Conservation (phyloP, 1,140 invertebrate genomes). For the Ceratina japonica region DNA sequence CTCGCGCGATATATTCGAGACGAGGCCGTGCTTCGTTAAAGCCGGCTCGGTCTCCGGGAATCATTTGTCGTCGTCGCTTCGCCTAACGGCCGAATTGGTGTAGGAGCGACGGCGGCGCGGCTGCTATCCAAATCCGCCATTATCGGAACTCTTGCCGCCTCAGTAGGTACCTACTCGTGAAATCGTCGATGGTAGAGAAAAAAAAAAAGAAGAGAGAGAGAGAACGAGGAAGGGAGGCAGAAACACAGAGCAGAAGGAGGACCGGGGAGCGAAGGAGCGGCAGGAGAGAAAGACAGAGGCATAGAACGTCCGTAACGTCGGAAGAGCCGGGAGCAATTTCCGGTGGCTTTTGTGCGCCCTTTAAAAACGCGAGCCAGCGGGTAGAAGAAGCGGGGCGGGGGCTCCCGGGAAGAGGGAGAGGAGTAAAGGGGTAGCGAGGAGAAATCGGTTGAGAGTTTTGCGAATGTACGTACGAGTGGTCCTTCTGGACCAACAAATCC, state of each 20-base stretch:
- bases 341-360: slow-evolving; percentile 69
- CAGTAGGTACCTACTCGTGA: slow-evolving; percentile 60
- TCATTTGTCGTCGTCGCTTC: slow-evolving; percentile 48
- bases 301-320: slow-evolving; percentile 65
- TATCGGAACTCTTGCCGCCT: slow-evolving; percentile 67
- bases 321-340: slow-evolving; percentile 72
- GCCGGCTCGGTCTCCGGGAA: slow-evolving; percentile 32
- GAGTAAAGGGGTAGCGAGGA: slow-evolving; percentile 36
- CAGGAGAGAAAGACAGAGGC: slow-evolving; percentile 47
- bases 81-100: slow-evolving; percentile 27
- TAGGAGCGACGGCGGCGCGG: slow-evolving; percentile 31
- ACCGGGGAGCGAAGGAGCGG: not conserved
- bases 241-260: slow-evolving; percentile 4
- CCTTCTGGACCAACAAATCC: slow-evolving; percentile 67
- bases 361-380: slow-evolving; percentile 67
- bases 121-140: slow-evolving; percentile 69
- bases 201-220: slow-evolving; percentile 17
- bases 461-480: slow-evolving; percentile 67
- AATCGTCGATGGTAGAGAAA: slow-evolving; percentile 51
- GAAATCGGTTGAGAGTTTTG: slow-evolving; percentile 59
- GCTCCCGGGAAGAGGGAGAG: slow-evolving; percentile 6
- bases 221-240: slow-evolving; percentile 6
- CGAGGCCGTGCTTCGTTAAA: slow-evolving; percentile 56
- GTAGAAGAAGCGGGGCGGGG: slow-evolving; percentile 23
- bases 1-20: slow-evolving; percentile 38